Percentiles rank a stretch among this genome's conserved stretches.
These are phyloP conservation scores for Chaenodraco wilsoni DNA, from an alignment of 2,797 vertebrate species.

Conservation along the genomic window DNA sequence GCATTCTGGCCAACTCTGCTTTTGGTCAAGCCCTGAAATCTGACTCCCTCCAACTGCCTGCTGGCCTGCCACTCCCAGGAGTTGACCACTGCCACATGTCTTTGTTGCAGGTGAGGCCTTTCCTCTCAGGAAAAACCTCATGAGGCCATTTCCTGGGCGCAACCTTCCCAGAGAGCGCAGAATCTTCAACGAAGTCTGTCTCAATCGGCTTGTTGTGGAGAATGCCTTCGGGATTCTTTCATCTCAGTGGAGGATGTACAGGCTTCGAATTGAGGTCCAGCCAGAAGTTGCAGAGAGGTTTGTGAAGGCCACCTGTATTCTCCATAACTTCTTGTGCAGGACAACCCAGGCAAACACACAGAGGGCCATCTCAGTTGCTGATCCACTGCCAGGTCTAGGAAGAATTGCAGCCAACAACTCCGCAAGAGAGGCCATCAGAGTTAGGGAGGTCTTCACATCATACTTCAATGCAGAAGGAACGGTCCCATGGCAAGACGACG, in stretches of 20 bases:
- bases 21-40: not conserved
- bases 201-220: constrained; percentile 12
- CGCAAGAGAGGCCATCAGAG: too few relatives aligned
- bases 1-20: not conserved
- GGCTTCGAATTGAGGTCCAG: not conserved
- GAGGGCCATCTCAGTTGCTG: not conserved
- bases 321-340: too few relatives aligned
- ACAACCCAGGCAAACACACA: too few relatives aligned
- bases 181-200: not conserved
- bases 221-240: constrained; percentile 14
- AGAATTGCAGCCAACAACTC: too few relatives aligned
- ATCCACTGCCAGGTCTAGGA: too few relatives aligned
- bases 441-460: too few relatives aligned
- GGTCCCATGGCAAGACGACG: too few relatives aligned
- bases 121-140: not conserved
- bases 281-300: too few relatives aligned
- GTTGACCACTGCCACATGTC: not conserved
- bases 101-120: not conserved
- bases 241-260: constrained; percentile 23
- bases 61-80: not conserved
- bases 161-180: not conserved
- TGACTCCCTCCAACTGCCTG: not conserved
- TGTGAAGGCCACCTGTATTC: too few relatives aligned
- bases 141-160: not conserved
- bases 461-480: too few relatives aligned